Evolutionary conservation across 2,888 invertebrate genomes (phyloP), one percentile per base, ranked within the genome.

Genomic region (Phaedon cochleariae): DNA sequence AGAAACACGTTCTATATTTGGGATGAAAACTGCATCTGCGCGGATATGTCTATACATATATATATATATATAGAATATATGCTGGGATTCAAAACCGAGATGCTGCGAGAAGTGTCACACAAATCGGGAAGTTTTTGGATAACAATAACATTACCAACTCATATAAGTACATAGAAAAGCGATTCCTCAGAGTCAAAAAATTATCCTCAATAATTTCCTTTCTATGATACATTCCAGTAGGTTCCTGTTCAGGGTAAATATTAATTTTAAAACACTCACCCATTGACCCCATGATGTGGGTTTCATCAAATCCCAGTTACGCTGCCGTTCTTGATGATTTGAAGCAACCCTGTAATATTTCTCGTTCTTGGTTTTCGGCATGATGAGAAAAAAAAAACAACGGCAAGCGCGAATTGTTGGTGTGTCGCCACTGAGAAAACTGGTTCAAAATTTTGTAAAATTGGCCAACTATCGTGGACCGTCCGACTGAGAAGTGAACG

Each of bases 291-390:
- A 74, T 61, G 67, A 70, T 46, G 69, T 51, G n/a, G 69, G 64
- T 12, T 68, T 54, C 58, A 64, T 51, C 17, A 64, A 65, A 9
- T 67, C 64, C 74, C 74, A 74, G 22, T 48, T 26, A 5, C 67
- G 64, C 17, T 51, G 59, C 21, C 65, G 59, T 21, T 64, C 67
- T 37, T 57, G 54, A 15, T 59, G 60, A 54, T 54, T 63, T 20
- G 69, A 67, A 18, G 64, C 67, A 51, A 73, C 72, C 70, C 73
- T 73, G 69, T 52, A 73, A 73, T 74, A 73, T 53, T 72, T 65
- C 65, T 70, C 69, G 59, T 68, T 68, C 53, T 71, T 73, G 71
- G 68, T 31, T 71, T 68, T 72, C 52, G 69, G 71, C 74, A 74
- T 74, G 69, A 67, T 69, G 15, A 18, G 31, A 21, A 26, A 51